Base-by-base conservation (phyloP, 92 coral and sea anemone species). In the Phenganax stokvisi region DNA sequence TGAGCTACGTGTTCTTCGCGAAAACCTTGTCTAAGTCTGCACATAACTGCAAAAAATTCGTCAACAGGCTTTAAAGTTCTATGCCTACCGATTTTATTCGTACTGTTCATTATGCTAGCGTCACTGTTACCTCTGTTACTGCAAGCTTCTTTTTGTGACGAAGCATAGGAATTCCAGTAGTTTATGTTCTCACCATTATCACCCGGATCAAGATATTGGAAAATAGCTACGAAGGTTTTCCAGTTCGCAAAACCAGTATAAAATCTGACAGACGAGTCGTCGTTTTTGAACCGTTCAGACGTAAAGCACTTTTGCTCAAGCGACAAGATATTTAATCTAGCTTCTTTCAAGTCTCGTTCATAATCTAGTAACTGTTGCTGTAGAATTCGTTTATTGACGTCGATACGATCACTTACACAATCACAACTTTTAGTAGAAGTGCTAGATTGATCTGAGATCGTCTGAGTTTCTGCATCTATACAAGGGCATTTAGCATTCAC, bases 141-240 rank as follows among this genome's bases (percentile, higher is more conserved):
- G 31, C 1, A 27, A 25, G 25, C 7, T 17, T 11, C 60, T 27
- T 58, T 10, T 12, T 47, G 15, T 53, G 57, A 17, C 1, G 57
- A 15, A 15, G 10, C 51, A 12, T 57, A 9, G 65, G 60, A 77
- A 20, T 25, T 67, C 59, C 55, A 84, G 54, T 52, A 86, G 58
- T 67, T 44, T 51, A 87, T 87, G 51, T 87, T 87, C 62, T 84
- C 87, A 47, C 83, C 87, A 31, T 66, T 79, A 31, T 84, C 85
- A 28, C 85, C 90, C 54, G 85, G 90, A 75, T 87, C 84, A 54
- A 87, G 85, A 79, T 79, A 87, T 10, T 61, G 67, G 52, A 71
- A 87, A 78, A 79, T 66, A 16, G 83, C 84, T 84, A 79, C 72
- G 44, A 87, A 85, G 28, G 80, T 71, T 60, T 84, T 85, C 85